These are phyloP conservation scores for Siphamia tubifer DNA, from an alignment of 2,113 vertebrate species.

Conservation along the genomic window DNA sequence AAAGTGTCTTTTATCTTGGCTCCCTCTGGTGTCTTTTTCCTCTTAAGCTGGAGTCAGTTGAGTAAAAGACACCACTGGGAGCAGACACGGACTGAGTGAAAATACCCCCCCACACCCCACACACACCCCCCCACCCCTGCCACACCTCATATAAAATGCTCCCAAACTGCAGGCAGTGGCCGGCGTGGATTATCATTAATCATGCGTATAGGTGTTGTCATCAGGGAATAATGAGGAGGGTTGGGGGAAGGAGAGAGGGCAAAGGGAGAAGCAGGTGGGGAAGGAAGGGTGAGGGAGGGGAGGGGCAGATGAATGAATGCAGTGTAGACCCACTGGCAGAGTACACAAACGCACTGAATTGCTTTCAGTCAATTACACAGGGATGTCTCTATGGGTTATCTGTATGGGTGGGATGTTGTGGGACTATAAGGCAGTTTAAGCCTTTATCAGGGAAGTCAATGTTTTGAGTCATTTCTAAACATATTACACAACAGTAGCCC, in stretches of 20 bases:
- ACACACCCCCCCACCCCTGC: too few species aligned
- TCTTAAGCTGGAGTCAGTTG: slow-evolving; percentile 59
- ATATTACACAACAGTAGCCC: too few species aligned
- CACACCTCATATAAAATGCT: slow-evolving; percentile 39
- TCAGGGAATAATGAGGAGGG: slow-evolving; percentile 29
- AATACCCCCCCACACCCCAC: slow-evolving; percentile 40
- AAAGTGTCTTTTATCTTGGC: slow-evolving; percentile 67
- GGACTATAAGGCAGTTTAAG: slow-evolving; percentile 39
- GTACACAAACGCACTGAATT: slow-evolving; percentile 47
- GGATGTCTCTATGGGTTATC: slow-evolving; percentile 44
- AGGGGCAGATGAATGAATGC: slow-evolving; percentile 59
- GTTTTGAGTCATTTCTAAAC: too few species aligned
- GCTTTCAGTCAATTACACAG: slow-evolving; percentile 56
- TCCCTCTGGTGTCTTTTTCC: slow-evolving; percentile 69
- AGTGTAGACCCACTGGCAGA: slow-evolving; percentile 57
- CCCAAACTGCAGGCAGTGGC: slow-evolving; percentile 35
- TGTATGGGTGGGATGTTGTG: slow-evolving; percentile 39
- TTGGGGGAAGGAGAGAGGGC: slow-evolving; percentile 8
- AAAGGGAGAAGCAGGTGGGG: slow-evolving; percentile 57
- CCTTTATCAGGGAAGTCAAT: too few species aligned
- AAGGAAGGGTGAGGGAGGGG: slow-evolving; percentile 23
- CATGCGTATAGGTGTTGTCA: slow-evolving; percentile 46
- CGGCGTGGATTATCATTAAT: slow-evolving; percentile 54
- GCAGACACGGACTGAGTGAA: slow-evolving; percentile 34
- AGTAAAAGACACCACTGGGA: slow-evolving; percentile 67